These are phyloP conservation scores for Chamaea fasciata DNA, from an alignment of 2,113 vertebrate species.

Conservation along the genomic window DNA sequence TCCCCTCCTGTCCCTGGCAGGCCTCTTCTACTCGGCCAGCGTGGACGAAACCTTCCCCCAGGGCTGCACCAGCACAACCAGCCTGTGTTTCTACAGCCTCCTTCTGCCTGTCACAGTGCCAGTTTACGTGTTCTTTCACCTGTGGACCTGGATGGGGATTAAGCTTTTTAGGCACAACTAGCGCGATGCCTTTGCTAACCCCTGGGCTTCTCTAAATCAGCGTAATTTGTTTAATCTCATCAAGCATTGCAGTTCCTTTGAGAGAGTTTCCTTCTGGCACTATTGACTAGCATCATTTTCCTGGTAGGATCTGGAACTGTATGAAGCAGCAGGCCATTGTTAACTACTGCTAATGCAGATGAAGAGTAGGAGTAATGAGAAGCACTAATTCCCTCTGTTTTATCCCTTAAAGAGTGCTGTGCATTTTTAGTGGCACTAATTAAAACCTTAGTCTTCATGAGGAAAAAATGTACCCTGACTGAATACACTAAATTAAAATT, in stretches of 20 bases:
- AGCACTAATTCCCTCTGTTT: not conserved
- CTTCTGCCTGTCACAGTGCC: conserved; percentile 89
- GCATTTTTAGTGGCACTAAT: not conserved
- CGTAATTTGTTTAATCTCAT: not conserved
- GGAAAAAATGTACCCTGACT: not conserved
- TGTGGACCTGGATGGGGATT: conserved; percentile 95
- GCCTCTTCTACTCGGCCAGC: conserved; percentile 85
- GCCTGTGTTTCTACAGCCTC: conserved; percentile 94
- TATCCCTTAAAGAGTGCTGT: not conserved
- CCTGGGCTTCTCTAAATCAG: not conserved
- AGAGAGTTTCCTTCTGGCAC: not conserved
- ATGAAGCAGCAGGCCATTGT: not conserved
- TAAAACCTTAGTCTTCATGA: not conserved
- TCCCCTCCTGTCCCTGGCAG: conserved; percentile 83
- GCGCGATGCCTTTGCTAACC: not conserved
- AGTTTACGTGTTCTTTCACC: conserved; percentile 93
- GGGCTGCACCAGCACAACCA: conserved; percentile 86
- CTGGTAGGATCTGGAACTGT: not conserved
- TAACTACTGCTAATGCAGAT: not conserved
- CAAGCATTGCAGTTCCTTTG: not conserved
- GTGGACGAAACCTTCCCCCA: conserved; percentile 88
- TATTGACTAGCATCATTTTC: not conserved
- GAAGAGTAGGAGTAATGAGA: not conserved
- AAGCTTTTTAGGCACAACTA: conserved; percentile 96
- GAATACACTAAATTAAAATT: not conserved